Evolutionary conservation across 2,888 invertebrate species (phyloP).

Genomic region (Cantharis rustica): DNA sequence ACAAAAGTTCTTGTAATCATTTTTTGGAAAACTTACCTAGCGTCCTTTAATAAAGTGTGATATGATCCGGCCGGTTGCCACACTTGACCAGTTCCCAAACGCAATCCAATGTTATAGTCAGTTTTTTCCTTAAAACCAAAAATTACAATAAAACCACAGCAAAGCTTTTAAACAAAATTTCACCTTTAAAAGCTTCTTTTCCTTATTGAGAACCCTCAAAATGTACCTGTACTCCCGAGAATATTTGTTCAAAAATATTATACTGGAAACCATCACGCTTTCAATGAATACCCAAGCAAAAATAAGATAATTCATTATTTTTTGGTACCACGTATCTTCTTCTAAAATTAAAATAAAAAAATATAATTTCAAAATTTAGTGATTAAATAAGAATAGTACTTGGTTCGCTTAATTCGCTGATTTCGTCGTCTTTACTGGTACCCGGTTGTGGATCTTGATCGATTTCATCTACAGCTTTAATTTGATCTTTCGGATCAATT

Average conservation of each 20-base stretch:
- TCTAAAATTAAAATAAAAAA: slow-evolving; percentile 14
- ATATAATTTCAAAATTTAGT: background rate
- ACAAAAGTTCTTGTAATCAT: slow-evolving; percentile 14
- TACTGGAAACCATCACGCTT: slow-evolving; percentile 80
- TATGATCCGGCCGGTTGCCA: slow-evolving; percentile 61
- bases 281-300: slow-evolving; percentile 74
- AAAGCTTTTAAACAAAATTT: slow-evolving; percentile 15
- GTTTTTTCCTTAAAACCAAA: slow-evolving; percentile 65
- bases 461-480: background rate
- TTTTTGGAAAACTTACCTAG: slow-evolving; percentile 43
- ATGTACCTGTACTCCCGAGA: slow-evolving; percentile 96
- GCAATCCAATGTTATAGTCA: slow-evolving; percentile 69
- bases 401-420: slow-evolving; percentile 46
- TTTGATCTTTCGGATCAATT: slow-evolving; percentile 14
- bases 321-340: slow-evolving; percentile 49
- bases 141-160: background rate
- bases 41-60: slow-evolving; percentile 46
- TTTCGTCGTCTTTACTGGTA: slow-evolving; percentile 51
- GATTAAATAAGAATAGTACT: slow-evolving; percentile 35
- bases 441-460: slow-evolving; percentile 48
- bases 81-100: slow-evolving; percentile 69
- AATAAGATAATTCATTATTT: slow-evolving; percentile 60
- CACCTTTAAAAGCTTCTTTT: slow-evolving; percentile 88
- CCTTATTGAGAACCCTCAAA: slow-evolving; percentile 82
- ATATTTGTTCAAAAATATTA: slow-evolving; percentile 80